These are phyloP conservation scores for Girardia tigrina DNA, from an alignment of 2,888 invertebrate species.

Conservation along the genomic window DNA sequence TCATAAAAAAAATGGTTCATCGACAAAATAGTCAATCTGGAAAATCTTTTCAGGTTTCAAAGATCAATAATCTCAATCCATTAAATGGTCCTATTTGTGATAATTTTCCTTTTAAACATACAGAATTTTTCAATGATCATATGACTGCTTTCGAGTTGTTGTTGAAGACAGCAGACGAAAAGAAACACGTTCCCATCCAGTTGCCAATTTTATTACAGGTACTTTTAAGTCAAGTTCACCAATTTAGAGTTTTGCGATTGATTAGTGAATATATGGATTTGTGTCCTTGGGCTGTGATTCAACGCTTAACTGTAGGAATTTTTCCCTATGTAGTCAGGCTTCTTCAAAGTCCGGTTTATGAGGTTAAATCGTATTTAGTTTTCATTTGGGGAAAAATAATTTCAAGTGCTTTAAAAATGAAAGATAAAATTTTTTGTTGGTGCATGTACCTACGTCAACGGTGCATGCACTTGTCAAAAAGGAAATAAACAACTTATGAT, in stretches of 20 bases:
- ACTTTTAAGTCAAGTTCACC: conserved; percentile 64
- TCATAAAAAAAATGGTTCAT: no score
- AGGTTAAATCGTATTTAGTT: conserved; percentile 76
- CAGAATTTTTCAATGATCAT: conserved; percentile 80
- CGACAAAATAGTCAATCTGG: neutral
- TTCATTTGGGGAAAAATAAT: conserved; percentile 98
- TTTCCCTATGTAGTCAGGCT: conserved; percentile 95
- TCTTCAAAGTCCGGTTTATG: conserved; percentile 79
- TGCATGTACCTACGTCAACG: no score
- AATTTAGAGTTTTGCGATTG: conserved; percentile 79
- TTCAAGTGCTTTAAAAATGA: conserved; percentile 57
- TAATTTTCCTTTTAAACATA: conserved; percentile 1
- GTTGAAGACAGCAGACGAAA: conserved; percentile 66
- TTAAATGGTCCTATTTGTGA: neutral
- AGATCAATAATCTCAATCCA: neutral
- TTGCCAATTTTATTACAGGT: conserved; percentile 33
- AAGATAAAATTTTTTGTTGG: no score
- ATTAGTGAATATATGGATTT: conserved; percentile 80
- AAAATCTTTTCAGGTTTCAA: neutral
- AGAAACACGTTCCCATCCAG: conserved; percentile 62
- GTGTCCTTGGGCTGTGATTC: conserved; percentile 65
- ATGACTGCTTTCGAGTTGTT: conserved; percentile 91
- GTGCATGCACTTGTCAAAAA: no score
- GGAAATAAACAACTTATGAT: no score
- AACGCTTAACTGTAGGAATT: conserved; percentile 84